A percentile compares a stretch with the other conserved stretches of the same genome.
Conservation (phyloP, 2,113 vertebrate genomes). For the Centropus unirufus region DNA sequence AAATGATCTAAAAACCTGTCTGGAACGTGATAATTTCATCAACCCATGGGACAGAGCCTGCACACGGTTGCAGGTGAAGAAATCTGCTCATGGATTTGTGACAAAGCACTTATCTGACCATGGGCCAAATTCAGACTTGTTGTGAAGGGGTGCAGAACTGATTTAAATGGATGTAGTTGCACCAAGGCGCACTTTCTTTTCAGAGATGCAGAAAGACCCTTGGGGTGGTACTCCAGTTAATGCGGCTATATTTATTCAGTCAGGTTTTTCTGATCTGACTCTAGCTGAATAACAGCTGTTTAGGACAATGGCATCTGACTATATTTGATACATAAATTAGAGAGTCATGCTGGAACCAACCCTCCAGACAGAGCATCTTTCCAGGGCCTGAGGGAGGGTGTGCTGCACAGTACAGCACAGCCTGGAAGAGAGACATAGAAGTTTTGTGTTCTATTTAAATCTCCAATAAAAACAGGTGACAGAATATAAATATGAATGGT, state of each 20-base stretch:
- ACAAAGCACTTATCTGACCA: not conserved
- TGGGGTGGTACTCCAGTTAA: not conserved
- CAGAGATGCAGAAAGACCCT: not conserved
- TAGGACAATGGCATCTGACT: not conserved
- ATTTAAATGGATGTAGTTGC: not conserved
- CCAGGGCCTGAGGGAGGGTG: not conserved
- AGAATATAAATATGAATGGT: not conserved
- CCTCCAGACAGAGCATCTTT: not conserved
- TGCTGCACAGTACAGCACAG: not conserved
- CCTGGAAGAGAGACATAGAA: not conserved
- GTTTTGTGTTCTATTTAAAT: not conserved
- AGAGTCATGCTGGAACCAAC: not conserved
- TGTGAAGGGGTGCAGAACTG: not conserved
- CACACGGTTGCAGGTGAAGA: not conserved
- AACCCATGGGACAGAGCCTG: not conserved
- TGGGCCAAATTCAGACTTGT: not conserved
- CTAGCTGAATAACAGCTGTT: not conserved
- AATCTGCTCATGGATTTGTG: not conserved
- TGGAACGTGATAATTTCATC: conserved; percentile 18
- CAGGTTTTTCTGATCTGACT: not conserved
- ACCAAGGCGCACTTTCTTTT: not conserved
- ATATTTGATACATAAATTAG: not conserved
- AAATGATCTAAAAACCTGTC: not conserved
- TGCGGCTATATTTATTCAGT: not conserved
- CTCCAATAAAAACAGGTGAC: not conserved